Evolutionary conservation across 2,888 invertebrate species (phyloP), one percentile per base, ranked within the genome.

Genomic region (Platycnemis pennipes): DNA sequence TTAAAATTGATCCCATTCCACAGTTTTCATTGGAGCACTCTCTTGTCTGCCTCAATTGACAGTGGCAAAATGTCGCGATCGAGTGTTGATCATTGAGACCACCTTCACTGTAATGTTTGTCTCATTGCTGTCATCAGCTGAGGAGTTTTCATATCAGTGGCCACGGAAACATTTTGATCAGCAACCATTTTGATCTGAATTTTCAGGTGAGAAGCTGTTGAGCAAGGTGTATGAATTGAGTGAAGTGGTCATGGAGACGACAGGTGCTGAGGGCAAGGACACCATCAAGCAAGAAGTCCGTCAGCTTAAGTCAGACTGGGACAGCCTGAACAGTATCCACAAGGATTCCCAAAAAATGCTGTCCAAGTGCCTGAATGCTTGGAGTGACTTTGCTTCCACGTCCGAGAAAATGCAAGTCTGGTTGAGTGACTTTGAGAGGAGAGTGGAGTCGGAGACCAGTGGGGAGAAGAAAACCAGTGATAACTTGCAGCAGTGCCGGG

Each of bases 251-350:
- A 97, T 98, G 95, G 97, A 98, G 95, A 98, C 98, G 0, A 98
- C 98, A 5, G 98, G 98, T 0, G 97, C 97, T 89, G 99, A 99
- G 96, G 99, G 99, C 8, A 98, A 98, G 96, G 98, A 99, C 95
- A 97, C 97, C 37, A 98, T 99, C 22, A 97, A 97, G 89, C 98
- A 98, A 96, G 99, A 99, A 96, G 98, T 98, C 13, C 98, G 98
- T 95, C 98, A 98, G 95, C 96, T 99, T 63, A 98, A 98, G 95
- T 97, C 97, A 26, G 99, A 99, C 95, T 98, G 98, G 98, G 98
- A 99, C 96, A 97, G 98, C 16, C 96, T 99, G 13, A 98, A 98
- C 96, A 97, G 97, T 49, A 97, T 98, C 95, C 98, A 98, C 95
- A 98, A 98, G 94, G 98, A 99, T 95, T 98, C 98, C 0, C 98